Base-by-base conservation (phyloP, 2,797 vertebrate species). In the Myioborus miniatus region DNA sequence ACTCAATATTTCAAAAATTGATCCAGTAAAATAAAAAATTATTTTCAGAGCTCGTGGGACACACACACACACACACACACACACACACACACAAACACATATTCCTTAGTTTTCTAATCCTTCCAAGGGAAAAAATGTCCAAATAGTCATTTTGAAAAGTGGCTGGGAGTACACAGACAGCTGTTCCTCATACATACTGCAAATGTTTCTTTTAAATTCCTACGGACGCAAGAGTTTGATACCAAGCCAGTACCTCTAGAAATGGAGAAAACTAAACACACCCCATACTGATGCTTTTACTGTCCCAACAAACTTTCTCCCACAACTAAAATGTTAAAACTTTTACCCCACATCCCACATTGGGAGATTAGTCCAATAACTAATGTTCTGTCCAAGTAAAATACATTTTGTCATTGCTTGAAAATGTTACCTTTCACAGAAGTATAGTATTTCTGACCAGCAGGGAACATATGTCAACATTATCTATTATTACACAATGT, bases 401-500 rank as follows among this genome's bases (percentile, higher is more conserved):
- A 99, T 98, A 99, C 98, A 99, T 99, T 99, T 98, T 98, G 98
- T 99, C 99, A 99, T 99, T 98, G 98, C 98, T 98, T 97, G 98
- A 98, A 99, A 99, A 98, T 98, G 98, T 98, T 98, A 99, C 99
- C 98, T 99, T 99, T 99, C 97, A 96, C 98, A 99, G 98, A 99
- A 99, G 98, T 99, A 98, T 98, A 98, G 98, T 98, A 98, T 98
- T 99, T 98, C 98, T 98, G 98, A 98, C 97, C 99, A 98, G 98
- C 98, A 98, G 98, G 99, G 99, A 99, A 98, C 98, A 98, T 97
- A 98, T 98, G 98, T 99, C 98, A 99, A 99, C 98, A 99, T 98
- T 99, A 98, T 98, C 98, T 98, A 98, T 98, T 98, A 99, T 98
- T 98, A 98, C 98, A 98, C 98, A 98, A 98, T 98, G 98, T 98